Conservation (phyloP, 1,140 invertebrate genomes). For the Nilaparvata lugens region DNA sequence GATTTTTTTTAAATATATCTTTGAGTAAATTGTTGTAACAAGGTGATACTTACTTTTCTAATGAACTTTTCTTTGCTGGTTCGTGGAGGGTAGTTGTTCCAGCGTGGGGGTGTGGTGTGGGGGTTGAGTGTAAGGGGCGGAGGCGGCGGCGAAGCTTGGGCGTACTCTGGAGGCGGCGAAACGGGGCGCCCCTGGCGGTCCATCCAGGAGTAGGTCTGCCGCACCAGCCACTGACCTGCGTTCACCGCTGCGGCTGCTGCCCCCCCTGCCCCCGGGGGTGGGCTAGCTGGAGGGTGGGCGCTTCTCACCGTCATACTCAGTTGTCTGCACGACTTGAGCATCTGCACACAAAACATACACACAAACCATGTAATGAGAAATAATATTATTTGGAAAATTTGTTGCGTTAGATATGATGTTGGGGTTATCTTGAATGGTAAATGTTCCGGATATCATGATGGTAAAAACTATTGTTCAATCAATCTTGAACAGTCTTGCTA, state of each 20-base stretch:
- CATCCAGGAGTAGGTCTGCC: conserved; percentile 86
- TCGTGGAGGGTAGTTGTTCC: conserved; percentile 31
- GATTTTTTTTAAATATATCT: no score
- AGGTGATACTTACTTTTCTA: conserved; percentile 34
- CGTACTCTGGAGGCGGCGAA: conserved; percentile 65
- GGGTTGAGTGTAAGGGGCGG: conserved; percentile 28
- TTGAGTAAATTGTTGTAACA: not conserved
- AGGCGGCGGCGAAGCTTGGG: conserved; percentile 30
- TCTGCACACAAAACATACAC: conserved; percentile 48
- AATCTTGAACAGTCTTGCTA: no score
- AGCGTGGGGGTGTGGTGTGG: conserved; percentile 30
- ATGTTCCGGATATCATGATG: no score
- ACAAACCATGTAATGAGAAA: no score
- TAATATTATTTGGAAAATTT: no score
- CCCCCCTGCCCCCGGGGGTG: conserved; percentile 32
- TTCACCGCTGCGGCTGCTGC: conserved; percentile 37
- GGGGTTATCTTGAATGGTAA: no score
- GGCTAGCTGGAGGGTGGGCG: conserved; percentile 41
- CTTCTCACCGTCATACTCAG: conserved; percentile 79
- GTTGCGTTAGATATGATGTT: no score
- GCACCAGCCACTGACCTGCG: conserved; percentile 46
- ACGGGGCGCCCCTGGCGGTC: conserved; percentile 77
- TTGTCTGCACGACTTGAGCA: conserved; percentile 76
- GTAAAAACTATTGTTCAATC: no score
- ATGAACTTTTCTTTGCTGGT: conserved; percentile 27